Percentiles rank a stretch among this genome's conserved stretches.
phyloP scores from a whole-genome alignment of 2,888 invertebrate species.

The Cremastobaeus sp. region DNA sequence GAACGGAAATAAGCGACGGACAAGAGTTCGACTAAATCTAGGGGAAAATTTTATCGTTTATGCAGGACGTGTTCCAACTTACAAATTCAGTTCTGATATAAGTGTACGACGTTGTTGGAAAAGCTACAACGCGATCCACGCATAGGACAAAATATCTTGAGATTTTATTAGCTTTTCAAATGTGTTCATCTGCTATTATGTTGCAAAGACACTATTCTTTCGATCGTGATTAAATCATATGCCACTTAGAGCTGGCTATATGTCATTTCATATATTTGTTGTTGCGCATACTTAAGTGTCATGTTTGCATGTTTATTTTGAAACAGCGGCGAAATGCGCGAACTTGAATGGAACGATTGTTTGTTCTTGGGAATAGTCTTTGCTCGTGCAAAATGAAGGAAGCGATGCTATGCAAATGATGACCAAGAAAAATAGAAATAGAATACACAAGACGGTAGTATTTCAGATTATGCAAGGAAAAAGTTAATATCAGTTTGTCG shows the following conservation, averaged over 20 bases:
- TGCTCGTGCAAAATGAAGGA: conserved; percentile 9
- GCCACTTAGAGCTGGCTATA: conserved; percentile 18
- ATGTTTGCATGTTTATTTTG: conserved; percentile 47
- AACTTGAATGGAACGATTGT: conserved; percentile 5
- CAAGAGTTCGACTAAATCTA: conserved; percentile 62
- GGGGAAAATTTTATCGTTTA: conserved; percentile 76
- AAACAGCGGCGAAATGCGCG: conserved; percentile 11
- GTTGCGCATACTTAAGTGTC: conserved; percentile 5
- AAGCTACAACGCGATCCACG: conserved; percentile 24
- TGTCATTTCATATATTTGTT: conserved; percentile 15
- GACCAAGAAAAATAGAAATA: conserved; percentile 20
- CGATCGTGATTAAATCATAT: conserved; percentile 43
- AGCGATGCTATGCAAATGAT: conserved; percentile 23
- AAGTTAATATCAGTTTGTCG: not conserved
- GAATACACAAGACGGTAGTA: no score
- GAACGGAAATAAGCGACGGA: conserved; percentile 29
- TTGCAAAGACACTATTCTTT: conserved; percentile 25
- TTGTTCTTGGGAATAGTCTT: conserved; percentile 18
- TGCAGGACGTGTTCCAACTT: conserved; percentile 75
- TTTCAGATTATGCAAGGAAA: no score
- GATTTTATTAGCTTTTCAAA: conserved; percentile 48
- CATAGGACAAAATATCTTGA: conserved; percentile 28
- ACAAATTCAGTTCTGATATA: conserved; percentile 63
- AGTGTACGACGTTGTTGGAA: conserved; percentile 41
- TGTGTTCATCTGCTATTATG: conserved; percentile 15